Conservation (phyloP, 2,888 invertebrate genomes). For the Zygogramma bicolorata region DNA sequence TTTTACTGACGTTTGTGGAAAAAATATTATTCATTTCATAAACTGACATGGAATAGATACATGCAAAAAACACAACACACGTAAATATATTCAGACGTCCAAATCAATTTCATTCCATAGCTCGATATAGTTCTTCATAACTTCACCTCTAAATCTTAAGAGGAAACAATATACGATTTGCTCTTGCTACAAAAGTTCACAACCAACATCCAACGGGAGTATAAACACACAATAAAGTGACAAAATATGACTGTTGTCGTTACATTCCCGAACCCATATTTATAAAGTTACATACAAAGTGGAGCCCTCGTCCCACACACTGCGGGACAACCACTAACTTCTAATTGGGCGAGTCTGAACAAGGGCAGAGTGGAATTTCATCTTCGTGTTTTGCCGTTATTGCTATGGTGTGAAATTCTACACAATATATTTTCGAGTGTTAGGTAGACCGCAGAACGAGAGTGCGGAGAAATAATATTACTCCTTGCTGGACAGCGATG, state of each 20-base stretch:
- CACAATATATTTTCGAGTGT: conserved; percentile 27
- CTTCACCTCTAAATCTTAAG: too few species aligned
- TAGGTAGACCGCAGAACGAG: conserved; percentile 19
- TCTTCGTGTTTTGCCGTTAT: conserved; percentile 11
- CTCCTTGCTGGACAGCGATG: conserved; percentile 18
- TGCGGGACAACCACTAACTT: conserved; percentile 4
- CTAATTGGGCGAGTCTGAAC: conserved; percentile 23
- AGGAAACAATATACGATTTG: too few species aligned
- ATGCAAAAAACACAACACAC: too few species aligned
- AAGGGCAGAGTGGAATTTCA: conserved; percentile 18
- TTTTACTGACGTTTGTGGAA: too few species aligned
- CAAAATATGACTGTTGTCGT: not conserved
- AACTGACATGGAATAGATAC: too few species aligned
- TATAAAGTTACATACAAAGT: conserved; percentile 6
- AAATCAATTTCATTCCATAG: too few species aligned
- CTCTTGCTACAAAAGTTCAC: too few species aligned
- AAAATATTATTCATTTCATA: too few species aligned
- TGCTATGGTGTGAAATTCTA: conserved; percentile 22
- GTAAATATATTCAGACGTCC: too few species aligned
- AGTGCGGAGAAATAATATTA: conserved; percentile 24
- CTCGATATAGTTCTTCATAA: too few species aligned
- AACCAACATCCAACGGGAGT: not conserved
- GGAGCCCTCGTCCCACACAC: not conserved
- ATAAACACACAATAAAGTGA: not conserved
- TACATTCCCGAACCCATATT: not conserved